Percentiles rank a stretch among this genome's conserved stretches.
Conservation (phyloP, 35 echinoderm and acorn worm species). For the Amphiura filiformis region DNA sequence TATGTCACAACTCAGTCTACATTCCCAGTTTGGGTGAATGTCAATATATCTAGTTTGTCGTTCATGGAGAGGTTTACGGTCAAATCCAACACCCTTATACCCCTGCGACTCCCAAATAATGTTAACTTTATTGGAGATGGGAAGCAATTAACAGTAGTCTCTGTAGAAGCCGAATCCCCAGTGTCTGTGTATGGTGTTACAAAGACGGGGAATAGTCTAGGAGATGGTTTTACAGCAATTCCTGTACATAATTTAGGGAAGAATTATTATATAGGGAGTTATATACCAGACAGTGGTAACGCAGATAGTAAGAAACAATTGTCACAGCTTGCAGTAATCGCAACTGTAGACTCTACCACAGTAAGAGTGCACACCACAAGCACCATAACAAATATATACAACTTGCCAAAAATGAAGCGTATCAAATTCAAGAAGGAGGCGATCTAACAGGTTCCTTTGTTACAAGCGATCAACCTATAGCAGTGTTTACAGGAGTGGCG, state of each 20-base stretch:
- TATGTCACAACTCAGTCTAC: background rate
- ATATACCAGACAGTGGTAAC: background rate
- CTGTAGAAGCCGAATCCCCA: background rate
- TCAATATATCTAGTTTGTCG: background rate
- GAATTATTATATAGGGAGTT: background rate
- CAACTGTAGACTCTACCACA: background rate
- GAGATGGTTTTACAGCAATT: background rate
- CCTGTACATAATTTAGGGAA: background rate
- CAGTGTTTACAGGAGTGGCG: background rate
- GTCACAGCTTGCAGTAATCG: background rate
- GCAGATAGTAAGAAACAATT: background rate
- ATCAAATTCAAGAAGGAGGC: background rate
- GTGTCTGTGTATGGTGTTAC: background rate
- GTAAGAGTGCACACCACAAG: background rate
- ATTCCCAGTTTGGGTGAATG: background rate
- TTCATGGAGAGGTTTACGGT: background rate
- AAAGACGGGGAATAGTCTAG: background rate
- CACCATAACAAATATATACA: background rate
- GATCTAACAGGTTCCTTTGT: background rate
- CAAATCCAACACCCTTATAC: background rate
- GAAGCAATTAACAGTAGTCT: background rate
- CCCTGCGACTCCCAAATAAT: background rate
- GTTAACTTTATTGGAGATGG: background rate
- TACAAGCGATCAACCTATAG: background rate
- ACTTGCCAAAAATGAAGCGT: background rate